Percentiles rank a stretch among this genome's conserved stretches.
Conservation (phyloP, 2,888 invertebrate species). For the Rotaria magnacalcarata region DNA sequence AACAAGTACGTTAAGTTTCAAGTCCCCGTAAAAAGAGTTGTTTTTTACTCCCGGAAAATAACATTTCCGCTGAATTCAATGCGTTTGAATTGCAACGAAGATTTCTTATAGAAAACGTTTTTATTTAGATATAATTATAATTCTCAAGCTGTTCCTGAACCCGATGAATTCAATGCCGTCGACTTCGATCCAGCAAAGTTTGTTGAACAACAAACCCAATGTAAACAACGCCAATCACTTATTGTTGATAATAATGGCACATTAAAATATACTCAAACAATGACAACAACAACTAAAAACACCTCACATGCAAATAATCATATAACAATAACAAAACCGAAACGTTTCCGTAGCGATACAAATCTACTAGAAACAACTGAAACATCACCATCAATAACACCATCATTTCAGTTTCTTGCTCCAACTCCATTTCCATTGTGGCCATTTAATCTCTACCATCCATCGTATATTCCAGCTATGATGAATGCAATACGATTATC, state of each 20-base stretch:
- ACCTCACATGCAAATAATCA: neutral
- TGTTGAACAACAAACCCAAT: constrained; percentile 30
- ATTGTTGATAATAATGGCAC: constrained; percentile 12
- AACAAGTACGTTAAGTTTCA: no score
- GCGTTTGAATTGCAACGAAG: no score
- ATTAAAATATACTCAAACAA: constrained; percentile 12
- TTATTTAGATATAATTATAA: constrained; percentile 42
- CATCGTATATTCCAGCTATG: constrained; percentile 2
- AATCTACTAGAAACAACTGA: neutral
- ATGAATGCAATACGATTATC: constrained; percentile 20
- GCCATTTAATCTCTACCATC: constrained; percentile 13
- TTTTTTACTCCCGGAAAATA: no score
- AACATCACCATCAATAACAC: neutral
- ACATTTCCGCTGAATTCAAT: no score
- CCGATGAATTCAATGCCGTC: constrained; percentile 43
- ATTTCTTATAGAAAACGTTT: no score
- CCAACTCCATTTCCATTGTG: neutral
- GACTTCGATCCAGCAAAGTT: constrained; percentile 12
- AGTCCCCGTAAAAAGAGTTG: no score
- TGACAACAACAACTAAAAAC: neutral
- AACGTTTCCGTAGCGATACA: constrained; percentile 13
- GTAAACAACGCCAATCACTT: constrained; percentile 10
- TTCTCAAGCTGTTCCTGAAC: constrained; percentile 46
- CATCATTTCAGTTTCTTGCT: neutral
- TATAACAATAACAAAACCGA: neutral